phyloP scores from a whole-genome alignment of 2,113 vertebrate species.

The Campylomormyrus numenius region DNA sequence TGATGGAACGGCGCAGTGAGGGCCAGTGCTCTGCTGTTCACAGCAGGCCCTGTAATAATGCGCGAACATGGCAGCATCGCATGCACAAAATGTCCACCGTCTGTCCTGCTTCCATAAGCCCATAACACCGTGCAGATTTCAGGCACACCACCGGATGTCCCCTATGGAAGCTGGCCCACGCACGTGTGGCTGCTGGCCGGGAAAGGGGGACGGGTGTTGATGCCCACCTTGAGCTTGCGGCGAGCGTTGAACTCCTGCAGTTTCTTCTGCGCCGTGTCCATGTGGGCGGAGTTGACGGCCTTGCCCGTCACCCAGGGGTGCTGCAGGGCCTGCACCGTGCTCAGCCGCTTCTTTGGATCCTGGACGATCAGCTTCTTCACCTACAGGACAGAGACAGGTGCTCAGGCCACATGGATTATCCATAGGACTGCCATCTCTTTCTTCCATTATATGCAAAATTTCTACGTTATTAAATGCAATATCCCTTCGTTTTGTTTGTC shows the following conservation, averaged over 20 bases:
- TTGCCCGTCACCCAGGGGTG: slow-evolving; percentile 84
- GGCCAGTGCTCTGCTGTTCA: not conserved
- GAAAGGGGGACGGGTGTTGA: not conserved
- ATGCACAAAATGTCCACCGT: not conserved
- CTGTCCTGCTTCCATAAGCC: not conserved
- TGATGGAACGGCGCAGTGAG: not conserved
- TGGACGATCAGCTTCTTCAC: slow-evolving; percentile 80
- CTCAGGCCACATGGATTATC: not conserved
- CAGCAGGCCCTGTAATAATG: not conserved
- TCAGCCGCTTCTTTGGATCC: slow-evolving; percentile 79
- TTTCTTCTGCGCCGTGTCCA: slow-evolving; percentile 83
- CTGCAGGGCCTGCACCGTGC: slow-evolving; percentile 74
- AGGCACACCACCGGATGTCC: not conserved
- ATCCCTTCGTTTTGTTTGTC: not conserved
- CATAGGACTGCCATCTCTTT: not conserved
- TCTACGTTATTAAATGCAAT: not conserved
- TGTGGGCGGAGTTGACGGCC: slow-evolving; percentile 78
- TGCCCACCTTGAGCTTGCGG: slow-evolving; percentile 76
- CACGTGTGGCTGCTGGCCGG: not conserved
- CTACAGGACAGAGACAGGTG: slow-evolving; percentile 44
- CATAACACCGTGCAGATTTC: not conserved
- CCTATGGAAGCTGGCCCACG: not conserved
- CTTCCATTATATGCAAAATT: not conserved
- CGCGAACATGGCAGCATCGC: not conserved
- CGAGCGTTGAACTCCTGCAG: slow-evolving; percentile 83